phyloP scores from a whole-genome alignment of 2,113 vertebrate species.

The Leptosomus discolor region DNA sequence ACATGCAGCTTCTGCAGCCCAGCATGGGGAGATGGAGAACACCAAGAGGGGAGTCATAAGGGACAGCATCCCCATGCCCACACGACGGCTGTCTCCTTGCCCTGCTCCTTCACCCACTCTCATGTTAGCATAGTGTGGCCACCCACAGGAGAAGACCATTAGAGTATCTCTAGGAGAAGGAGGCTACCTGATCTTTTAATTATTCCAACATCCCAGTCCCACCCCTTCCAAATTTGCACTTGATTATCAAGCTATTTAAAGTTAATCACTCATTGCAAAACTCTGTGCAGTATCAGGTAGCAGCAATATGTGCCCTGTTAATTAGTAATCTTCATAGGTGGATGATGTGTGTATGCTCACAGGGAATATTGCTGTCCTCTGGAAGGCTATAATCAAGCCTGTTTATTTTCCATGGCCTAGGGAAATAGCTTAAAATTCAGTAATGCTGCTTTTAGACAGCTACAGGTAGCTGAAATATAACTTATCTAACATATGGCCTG shows the following conservation, averaged over 20 bases:
- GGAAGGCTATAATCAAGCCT: not conserved
- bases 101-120: too few species aligned
- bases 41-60: not conserved
- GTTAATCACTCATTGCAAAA: not conserved
- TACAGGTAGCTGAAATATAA: not conserved
- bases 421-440: not conserved
- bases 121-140: fast-evolving
- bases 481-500: not conserved
- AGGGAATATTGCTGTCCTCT: not conserved
- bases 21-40: fast-evolving
- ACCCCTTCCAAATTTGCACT: not conserved
- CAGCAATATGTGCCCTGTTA: not conserved
- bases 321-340: not conserved
- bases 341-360: not conserved
- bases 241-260: not conserved
- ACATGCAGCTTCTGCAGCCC: not conserved
- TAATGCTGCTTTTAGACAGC: not conserved
- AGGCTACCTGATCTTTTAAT: not conserved
- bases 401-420: not conserved
- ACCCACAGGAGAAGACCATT: fast-evolving
- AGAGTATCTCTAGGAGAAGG: fast-evolving
- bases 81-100: fast-evolving
- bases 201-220: not conserved
- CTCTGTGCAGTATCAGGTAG: not conserved
- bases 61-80: fast-evolving